Percentiles rank a stretch among this genome's conserved stretches.
These are phyloP conservation scores for Latrodectus hesperus DNA, from an alignment of 2,888 invertebrate genomes.

Conservation along the genomic window DNA sequence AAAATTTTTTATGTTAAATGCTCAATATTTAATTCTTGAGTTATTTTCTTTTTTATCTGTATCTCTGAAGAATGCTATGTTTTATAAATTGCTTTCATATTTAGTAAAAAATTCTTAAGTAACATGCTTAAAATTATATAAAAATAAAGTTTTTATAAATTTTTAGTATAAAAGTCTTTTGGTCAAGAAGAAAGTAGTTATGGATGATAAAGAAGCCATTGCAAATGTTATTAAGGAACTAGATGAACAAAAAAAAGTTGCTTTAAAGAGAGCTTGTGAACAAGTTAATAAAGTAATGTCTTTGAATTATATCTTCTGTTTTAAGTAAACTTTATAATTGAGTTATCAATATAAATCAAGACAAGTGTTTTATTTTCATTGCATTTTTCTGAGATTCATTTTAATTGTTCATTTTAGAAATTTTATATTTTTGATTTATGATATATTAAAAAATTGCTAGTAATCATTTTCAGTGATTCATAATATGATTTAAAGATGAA, in stretches of 20 bases:
- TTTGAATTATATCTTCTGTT: too few relatives aligned
- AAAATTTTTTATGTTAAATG: neutral
- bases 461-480: neutral
- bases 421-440: neutral
- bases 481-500: too few relatives aligned
- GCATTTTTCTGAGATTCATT: too few relatives aligned
- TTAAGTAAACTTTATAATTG: too few relatives aligned
- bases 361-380: too few relatives aligned
- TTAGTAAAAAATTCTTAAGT: neutral
- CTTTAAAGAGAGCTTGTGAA: conserved; percentile 86
- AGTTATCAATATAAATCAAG: too few relatives aligned
- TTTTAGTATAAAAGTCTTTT: conserved; percentile 81
- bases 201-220: conserved; percentile 84
- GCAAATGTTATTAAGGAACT: conserved; percentile 87
- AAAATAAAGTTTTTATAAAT: neutral
- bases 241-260: conserved; percentile 91
- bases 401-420: too few relatives aligned
- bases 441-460: neutral
- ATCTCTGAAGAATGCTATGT: neutral
- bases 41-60: neutral
- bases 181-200: conserved; percentile 83
- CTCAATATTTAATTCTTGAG: neutral
- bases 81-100: neutral
- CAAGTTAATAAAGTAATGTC: conserved; percentile 82
- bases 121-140: neutral